Percentiles rank a stretch among this genome's conserved stretches.
These are phyloP conservation scores for Callipepla squamata DNA, from an alignment of 2,113 vertebrate genomes.

Conservation along the genomic window DNA sequence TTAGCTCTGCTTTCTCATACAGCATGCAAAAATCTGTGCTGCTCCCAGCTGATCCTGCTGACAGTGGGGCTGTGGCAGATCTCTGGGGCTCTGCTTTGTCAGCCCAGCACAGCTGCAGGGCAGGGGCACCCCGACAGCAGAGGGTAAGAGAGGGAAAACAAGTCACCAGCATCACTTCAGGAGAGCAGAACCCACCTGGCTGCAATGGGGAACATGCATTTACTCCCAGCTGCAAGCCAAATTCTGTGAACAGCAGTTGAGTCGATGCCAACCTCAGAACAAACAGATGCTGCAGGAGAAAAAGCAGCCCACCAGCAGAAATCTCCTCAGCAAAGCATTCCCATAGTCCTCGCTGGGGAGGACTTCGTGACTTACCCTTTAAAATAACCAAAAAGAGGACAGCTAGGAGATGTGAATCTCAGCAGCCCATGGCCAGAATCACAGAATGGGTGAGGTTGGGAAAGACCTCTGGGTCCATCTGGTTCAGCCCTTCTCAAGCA, in stretches of 20 bases:
- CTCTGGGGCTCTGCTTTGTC: not conserved
- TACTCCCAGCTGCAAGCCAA: not conserved
- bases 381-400: not conserved
- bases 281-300: not conserved
- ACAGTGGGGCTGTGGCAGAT: not conserved
- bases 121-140: not conserved
- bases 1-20: not conserved
- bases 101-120: not conserved
- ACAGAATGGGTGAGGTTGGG: not conserved
- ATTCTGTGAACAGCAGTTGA: not conserved
- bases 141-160: not conserved
- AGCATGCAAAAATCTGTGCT: not conserved
- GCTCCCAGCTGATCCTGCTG: not conserved
- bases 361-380: not conserved
- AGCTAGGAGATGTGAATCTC: not conserved
- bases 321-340: not conserved
- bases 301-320: not conserved
- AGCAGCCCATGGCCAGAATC: not conserved
- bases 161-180: not conserved
- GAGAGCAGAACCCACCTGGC: not conserved
- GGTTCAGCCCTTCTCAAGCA: not conserved
- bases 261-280: not conserved
- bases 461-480: not conserved
- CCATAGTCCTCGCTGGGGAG: accelerated
- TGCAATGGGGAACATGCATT: not conserved